Percentiles rank a stretch among this genome's conserved stretches.
These are phyloP conservation scores for Sebastes ruberrimus DNA, from an alignment of 2,797 vertebrate species.

Conservation along the genomic window DNA sequence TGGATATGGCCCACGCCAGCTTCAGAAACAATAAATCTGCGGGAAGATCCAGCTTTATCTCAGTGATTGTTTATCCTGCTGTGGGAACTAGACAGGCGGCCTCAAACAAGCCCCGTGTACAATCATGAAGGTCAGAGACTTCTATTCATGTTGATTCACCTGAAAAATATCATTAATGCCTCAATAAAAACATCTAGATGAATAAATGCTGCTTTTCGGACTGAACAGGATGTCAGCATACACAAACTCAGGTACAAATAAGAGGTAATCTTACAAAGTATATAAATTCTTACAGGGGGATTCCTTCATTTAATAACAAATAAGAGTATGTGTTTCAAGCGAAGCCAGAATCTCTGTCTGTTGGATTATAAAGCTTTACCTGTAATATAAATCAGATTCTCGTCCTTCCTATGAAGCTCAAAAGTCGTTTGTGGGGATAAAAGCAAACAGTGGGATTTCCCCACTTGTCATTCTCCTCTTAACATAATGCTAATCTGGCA, in stretches of 20 bases:
- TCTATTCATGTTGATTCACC: not conserved
- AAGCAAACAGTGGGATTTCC: slow-evolving; percentile 41
- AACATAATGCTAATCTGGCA: slow-evolving; percentile 58
- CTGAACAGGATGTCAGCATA: not conserved
- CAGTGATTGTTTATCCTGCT: slow-evolving; percentile 27
- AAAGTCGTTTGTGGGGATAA: slow-evolving; percentile 3
- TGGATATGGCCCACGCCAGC: slow-evolving; percentile 34
- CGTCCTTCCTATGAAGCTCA: not conserved
- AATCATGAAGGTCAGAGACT: slow-evolving; percentile 15
- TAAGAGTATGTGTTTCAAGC: not conserved
- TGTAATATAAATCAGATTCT: not conserved
- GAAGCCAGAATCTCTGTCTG: not conserved
- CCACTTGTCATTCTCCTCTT: slow-evolving; percentile 28
- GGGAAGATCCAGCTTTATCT: slow-evolving; percentile 36
- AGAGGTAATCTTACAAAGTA: not conserved
- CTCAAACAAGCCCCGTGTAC: not conserved
- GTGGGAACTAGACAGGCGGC: slow-evolving; percentile 5
- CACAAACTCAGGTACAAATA: not conserved
- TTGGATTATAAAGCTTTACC: not conserved
- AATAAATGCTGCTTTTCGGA: not conserved
- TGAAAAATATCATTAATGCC: not conserved
- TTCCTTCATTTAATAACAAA: not conserved
- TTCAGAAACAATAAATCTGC: slow-evolving; percentile 33
- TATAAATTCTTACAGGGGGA: not conserved
- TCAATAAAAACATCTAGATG: not conserved